Percentiles rank a stretch among this genome's conserved stretches.
Conservation (phyloP, 1,140 invertebrate species). For the Drosophila elegans region DNA sequence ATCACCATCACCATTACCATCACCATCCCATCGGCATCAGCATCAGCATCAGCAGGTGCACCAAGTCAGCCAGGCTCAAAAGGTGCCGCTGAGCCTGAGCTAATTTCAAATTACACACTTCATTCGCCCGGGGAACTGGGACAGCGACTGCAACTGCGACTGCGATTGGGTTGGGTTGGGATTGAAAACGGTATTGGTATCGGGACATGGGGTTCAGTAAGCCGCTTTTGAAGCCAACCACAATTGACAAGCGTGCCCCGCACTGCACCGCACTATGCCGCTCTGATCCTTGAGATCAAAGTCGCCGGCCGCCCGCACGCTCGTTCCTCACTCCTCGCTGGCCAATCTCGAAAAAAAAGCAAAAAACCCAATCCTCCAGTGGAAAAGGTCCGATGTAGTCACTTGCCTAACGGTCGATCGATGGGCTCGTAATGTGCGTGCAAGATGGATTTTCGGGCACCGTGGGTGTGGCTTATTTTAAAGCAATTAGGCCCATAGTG, state of each 20-base stretch:
- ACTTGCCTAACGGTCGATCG: conserved; percentile 58
- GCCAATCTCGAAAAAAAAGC: neutral
- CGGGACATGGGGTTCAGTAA: conserved; percentile 37
- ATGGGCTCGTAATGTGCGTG: conserved; percentile 69
- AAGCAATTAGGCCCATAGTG: conserved; percentile 75
- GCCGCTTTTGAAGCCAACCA: conserved; percentile 71
- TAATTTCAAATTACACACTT: conserved; percentile 83
- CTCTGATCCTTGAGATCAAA: conserved; percentile 71
- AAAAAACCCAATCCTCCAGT: conserved; percentile 2
- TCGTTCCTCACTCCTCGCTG: conserved; percentile 13
- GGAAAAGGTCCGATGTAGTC: conserved; percentile 20
- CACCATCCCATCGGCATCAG: neutral
- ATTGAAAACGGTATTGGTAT: conserved; percentile 8
- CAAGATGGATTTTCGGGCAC: conserved; percentile 74
- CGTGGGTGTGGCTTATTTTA: conserved; percentile 80
- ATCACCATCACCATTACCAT: neutral
- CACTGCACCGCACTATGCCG: conserved; percentile 32
- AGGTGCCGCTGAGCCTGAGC: conserved; percentile 76
- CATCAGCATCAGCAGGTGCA: conserved; percentile 53
- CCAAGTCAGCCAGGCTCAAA: conserved; percentile 32
- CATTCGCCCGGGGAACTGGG: conserved; percentile 66
- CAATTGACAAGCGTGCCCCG: conserved; percentile 71
- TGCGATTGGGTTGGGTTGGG: conserved; percentile 2
- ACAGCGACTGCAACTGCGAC: conserved; percentile 27
- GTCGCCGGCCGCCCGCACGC: conserved; percentile 53